Conservation (phyloP, 2,797 vertebrate genomes). For the Pantherophis vulpinus region DNA sequence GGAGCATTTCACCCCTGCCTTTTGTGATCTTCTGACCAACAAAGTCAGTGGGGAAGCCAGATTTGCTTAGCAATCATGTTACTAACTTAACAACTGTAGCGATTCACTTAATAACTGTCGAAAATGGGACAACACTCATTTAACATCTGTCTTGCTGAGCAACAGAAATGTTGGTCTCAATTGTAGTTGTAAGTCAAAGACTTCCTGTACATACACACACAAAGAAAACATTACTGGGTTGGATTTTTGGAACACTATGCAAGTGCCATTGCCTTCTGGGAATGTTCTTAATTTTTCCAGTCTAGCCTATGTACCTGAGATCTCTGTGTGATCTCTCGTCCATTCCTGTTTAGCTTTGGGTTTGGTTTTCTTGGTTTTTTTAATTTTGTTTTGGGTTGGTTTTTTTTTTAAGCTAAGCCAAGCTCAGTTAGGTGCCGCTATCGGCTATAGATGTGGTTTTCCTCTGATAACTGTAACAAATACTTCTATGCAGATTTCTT, state of each 20-base stretch:
- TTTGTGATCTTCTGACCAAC: too few relatives aligned
- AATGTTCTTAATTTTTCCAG: not conserved
- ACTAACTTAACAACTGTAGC: too few relatives aligned
- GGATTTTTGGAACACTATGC: not conserved
- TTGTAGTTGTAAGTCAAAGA: not conserved
- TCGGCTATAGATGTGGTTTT: not conserved
- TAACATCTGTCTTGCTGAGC: not conserved
- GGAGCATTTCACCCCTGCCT: too few relatives aligned
- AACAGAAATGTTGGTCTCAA: not conserved
- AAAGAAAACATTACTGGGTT: not conserved
- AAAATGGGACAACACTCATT: not conserved
- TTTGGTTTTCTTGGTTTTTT: not conserved
- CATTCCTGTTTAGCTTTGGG: not conserved
- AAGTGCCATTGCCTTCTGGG: not conserved
- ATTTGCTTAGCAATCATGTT: too few relatives aligned
- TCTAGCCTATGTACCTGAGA: not conserved
- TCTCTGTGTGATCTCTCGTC: not conserved
- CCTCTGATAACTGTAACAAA: not conserved
- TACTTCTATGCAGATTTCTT: not conserved
- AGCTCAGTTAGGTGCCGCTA: not conserved
- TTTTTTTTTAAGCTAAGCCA: not conserved
- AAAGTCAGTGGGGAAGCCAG: too few relatives aligned
- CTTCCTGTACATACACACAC: not conserved
- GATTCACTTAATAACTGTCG: not conserved
- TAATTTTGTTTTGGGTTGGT: not conserved